Base-by-base conservation (phyloP, 2,888 invertebrate species). In the Nipponacmea schrenckii region DNA sequence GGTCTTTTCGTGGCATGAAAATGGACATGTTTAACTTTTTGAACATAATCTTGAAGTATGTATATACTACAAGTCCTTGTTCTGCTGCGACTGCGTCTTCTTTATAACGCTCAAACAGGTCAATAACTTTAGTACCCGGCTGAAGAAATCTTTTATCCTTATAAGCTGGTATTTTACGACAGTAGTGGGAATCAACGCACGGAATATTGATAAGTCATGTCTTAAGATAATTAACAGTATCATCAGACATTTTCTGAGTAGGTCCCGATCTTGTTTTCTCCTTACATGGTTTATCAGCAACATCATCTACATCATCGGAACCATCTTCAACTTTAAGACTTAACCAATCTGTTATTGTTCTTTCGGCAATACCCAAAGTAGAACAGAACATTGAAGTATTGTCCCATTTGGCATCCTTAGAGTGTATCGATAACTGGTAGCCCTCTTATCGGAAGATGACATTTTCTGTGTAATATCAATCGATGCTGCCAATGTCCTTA, bases 1-100 rank as follows among this genome's bases (percentile, higher is more conserved):
- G 56, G 24, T 56, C 56, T 14, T 56, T 56, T 56, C 56, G 56
- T 56, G 56, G 20, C 8, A 56, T 56, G 56, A 56, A 56, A 56
- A 56, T 24, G n/a, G 56, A 56, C 20, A 56, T 20, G 56, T 56
- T 56, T 12, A 56, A 24, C 10, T 20, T 56, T 56, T 20, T n/a
- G 24, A 56, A 56, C 20, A 56, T 56, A n/a, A 10, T 24, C 24
- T 56, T 56, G 24, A 56, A 56, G 20, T 56, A 12, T 20, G 56
- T 24, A 24, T 20, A 56, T 14, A n/a, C 56, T 12, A 24, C 56
- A 20, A 20, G 1, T 56, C 56, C 8, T 24, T 56, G 56, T 24
- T 24, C 56, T 20, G 56, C 56, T 56, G n/a, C 0, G n/a, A 24
- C 20, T 24, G 20, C 56, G 12, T 56, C 56, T 20, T n/a, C 24